Evolutionary conservation across 2,888 invertebrate species (phyloP), one percentile per base, ranked within the genome.

Genomic region (Myathropa florea): DNA sequence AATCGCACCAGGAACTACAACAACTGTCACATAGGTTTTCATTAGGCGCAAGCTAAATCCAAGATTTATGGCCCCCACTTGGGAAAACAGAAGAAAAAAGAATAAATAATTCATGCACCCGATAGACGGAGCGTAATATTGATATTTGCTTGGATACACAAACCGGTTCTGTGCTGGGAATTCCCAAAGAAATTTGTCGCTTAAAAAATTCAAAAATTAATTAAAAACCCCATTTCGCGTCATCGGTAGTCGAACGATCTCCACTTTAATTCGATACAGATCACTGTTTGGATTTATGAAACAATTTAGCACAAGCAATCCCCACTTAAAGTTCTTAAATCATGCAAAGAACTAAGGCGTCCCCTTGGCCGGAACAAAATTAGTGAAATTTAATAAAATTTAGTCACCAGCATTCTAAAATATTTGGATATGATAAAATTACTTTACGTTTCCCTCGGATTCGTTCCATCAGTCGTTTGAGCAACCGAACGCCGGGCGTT

Each of bases 381-480:
- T 46, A 46, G 46, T 46, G 7, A 46, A 46, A 3, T 33, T 33
- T 33, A 46, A 46, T 18, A 72, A 70, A 83, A 73, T 80, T 83
- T 87, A 83, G 84, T 84, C 79, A 83, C 79, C 87, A 84, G 83
- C 79, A 87, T 83, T 87, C 83, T 87, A 33, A 77, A 78, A 73
- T 73, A 85, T 86, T 57, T 90, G 90, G 90, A 90, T 91, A 90
- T 88, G 90, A 91, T 90, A 92, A 93, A 93, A 91, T 92, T 92
- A 92, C 92, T 92, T 92, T 92, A 92, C 93, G 93, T 92, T 93
- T 93, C 92, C 93, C 93, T 89, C 92, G 93, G 89, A 92, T 92
- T 89, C 93, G 92, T 87, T 93, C 93, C 92, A 93, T 91, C 88
- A 93, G 90, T 89, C 92, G 92, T 90, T 93, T 93, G 88, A 93